Evolutionary conservation across 2,113 vertebrate species (phyloP).

Genomic region (Myrmophylax atrothorax): DNA sequence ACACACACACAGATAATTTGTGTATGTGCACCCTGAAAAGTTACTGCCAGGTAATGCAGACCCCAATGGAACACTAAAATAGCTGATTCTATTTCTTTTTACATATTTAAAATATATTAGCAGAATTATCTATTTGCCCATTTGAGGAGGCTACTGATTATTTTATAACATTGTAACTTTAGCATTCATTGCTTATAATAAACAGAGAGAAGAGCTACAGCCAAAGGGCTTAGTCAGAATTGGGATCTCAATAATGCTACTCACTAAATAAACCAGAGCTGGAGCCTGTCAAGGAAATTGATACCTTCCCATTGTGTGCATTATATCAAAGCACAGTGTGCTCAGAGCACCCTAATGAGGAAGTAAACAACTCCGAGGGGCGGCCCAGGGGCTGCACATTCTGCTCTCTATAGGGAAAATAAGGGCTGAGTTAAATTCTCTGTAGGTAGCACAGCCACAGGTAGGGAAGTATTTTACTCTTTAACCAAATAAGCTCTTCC

Average conservation of each 20-base stretch:
- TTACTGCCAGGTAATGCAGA: background rate
- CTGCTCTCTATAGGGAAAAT: background rate
- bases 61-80: background rate
- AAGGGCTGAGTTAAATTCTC: background rate
- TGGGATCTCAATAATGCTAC: background rate
- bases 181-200: background rate
- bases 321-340: rapidly evolving
- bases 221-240: background rate
- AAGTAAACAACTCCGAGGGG: background rate
- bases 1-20: background rate
- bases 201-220: background rate
- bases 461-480: background rate
- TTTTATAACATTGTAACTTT: background rate
- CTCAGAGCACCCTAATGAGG: background rate
- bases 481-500: background rate
- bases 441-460: background rate
- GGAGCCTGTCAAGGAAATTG: background rate
- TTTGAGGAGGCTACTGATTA: background rate
- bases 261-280: background rate
- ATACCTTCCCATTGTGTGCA: background rate
- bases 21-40: background rate
- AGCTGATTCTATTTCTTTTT: background rate
- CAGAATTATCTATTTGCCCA: background rate
- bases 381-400: background rate
- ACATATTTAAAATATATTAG: background rate